Conservation (phyloP, 1,140 invertebrate species). For the Vanessa tameamea region DNA sequence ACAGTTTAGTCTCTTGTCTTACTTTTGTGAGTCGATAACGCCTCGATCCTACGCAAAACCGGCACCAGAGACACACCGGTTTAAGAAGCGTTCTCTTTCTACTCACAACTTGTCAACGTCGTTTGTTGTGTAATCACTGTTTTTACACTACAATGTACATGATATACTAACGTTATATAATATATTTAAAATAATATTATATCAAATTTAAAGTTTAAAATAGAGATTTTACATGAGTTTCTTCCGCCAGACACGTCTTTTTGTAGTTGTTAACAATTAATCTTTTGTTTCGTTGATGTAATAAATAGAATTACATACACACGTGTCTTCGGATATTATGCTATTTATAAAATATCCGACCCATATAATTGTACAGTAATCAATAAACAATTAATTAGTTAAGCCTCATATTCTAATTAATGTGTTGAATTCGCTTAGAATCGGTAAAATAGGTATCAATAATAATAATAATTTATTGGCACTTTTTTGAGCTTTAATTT, state of each 20-base stretch:
- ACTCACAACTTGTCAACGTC: slow-evolving; percentile 4
- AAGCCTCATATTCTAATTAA: neutral
- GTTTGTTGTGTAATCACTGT: slow-evolving; percentile 16
- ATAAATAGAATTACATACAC: too few species aligned
- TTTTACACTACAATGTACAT: neutral
- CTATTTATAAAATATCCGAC: too few species aligned
- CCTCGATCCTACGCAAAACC: slow-evolving; percentile 14
- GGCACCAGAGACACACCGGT: slow-evolving; percentile 27
- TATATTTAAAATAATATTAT: too few species aligned
- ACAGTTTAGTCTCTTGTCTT: neutral
- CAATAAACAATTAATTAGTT: neutral
- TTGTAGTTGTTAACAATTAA: neutral
- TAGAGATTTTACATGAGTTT: too few species aligned
- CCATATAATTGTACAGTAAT: neutral
- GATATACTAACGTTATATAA: too few species aligned
- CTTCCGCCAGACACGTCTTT: neutral
- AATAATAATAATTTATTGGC: neutral
- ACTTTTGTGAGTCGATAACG: neutral
- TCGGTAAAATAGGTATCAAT: neutral
- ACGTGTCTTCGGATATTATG: too few species aligned
- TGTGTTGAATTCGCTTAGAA: neutral
- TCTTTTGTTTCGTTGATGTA: too few species aligned
- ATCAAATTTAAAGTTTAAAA: too few species aligned
- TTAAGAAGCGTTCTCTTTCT: slow-evolving; percentile 19
- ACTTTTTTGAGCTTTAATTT: neutral